Conservation (phyloP, 2,888 invertebrate genomes). For the Caenorhabditis japonica region DNA sequence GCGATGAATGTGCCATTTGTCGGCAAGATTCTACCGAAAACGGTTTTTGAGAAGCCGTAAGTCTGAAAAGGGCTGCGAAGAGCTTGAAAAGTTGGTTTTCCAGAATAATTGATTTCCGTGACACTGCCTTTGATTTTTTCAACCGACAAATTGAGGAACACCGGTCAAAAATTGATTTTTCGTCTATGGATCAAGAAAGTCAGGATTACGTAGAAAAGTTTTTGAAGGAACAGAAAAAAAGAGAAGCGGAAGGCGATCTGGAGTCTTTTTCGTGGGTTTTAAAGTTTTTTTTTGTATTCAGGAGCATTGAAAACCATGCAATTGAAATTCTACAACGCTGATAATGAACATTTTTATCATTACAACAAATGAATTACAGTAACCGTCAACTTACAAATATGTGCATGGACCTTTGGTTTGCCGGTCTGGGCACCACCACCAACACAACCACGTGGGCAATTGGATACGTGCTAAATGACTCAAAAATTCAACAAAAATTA, state of each 20-base stretch:
- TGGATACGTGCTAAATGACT: slow-evolving; percentile 50
- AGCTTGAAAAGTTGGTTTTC: no score
- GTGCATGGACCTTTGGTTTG: slow-evolving; percentile 38
- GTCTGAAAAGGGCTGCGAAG: no score
- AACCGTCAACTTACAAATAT: slow-evolving; percentile 16
- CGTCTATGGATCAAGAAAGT: slow-evolving; percentile 15
- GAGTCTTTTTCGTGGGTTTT: slow-evolving; percentile 16
- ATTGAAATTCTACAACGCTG: no score
- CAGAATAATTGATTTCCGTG: slow-evolving; percentile 24
- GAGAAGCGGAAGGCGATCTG: slow-evolving; percentile 32
- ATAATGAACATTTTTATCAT: no score
- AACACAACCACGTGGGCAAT: slow-evolving; percentile 57
- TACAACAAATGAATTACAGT: slow-evolving; percentile 5
- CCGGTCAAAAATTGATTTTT: slow-evolving; percentile 39
- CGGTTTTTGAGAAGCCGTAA: slow-evolving; percentile 11
- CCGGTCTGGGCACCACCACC: slow-evolving; percentile 48
- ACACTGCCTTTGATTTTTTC: slow-evolving; percentile 47
- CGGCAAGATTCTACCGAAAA: slow-evolving; percentile 17
- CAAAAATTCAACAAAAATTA: slow-evolving; percentile 49
- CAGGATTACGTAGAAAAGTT: slow-evolving; percentile 52
- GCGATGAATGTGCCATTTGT: slow-evolving; percentile 36
- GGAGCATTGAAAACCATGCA: no score
- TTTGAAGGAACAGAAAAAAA: slow-evolving; percentile 46
- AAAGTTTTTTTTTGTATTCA: no score
- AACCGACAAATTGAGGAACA: slow-evolving; percentile 48